Evolutionary conservation across 2,888 invertebrate species (phyloP).

Genomic region (Cyclophora punctaria): DNA sequence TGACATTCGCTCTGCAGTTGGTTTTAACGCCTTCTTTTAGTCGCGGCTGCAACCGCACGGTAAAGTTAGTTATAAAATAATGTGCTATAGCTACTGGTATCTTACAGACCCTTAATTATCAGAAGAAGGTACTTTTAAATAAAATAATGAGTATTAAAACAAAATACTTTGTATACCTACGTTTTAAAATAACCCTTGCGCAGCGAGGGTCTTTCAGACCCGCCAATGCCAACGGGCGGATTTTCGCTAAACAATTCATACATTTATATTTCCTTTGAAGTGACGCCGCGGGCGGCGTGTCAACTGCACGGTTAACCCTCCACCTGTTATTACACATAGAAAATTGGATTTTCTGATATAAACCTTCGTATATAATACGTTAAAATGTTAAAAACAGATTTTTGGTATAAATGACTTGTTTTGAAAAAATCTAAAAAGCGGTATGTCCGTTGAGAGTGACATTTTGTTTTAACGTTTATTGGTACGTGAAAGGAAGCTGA

Average conservation of each 20-base stretch:
- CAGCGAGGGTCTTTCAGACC: conserved; percentile 39
- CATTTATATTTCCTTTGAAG: conserved; percentile 71
- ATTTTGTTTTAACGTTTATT: too few relatives aligned
- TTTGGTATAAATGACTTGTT: not conserved
- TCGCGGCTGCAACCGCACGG: too few relatives aligned
- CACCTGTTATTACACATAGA: conserved; percentile 53
- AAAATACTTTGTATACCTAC: conserved; percentile 12
- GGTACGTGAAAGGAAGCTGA: too few relatives aligned
- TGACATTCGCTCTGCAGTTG: too few relatives aligned
- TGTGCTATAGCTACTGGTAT: too few relatives aligned
- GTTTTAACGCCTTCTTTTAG: too few relatives aligned
- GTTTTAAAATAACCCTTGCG: conserved; percentile 26
- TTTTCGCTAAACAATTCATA: conserved; percentile 70
- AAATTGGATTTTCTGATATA: conserved; percentile 38
- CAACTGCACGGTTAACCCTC: conserved; percentile 60
- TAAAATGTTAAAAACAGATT: not conserved
- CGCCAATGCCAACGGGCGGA: conserved; percentile 38
- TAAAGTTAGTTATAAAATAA: too few relatives aligned
- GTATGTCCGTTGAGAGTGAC: too few relatives aligned
- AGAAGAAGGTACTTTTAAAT: too few relatives aligned
- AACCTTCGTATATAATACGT: not conserved
- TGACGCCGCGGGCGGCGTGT: conserved; percentile 60
- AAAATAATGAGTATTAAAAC: conserved; percentile 1
- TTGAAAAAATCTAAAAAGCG: too few relatives aligned
- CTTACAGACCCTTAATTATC: too few relatives aligned